Evolutionary conservation across 2,797 vertebrate species (phyloP).

Genomic region (Apodemus agrarius): DNA sequence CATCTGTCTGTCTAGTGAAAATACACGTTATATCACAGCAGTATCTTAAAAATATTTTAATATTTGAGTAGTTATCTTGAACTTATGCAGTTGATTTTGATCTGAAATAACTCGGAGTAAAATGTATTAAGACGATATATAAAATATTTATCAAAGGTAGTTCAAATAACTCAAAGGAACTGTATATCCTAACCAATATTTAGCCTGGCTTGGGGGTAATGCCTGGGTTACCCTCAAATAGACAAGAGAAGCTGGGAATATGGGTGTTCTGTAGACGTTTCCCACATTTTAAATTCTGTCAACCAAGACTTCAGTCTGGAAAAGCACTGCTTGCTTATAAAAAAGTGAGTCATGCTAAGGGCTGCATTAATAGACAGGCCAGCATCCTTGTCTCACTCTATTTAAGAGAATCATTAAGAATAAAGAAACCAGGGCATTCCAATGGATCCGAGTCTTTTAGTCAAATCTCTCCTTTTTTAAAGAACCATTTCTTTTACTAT

Average conservation of each 20-base stretch:
- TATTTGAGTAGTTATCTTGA: slow-evolving; percentile 7
- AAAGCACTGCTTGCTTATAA: slow-evolving; percentile 46
- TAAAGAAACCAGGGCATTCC: background rate
- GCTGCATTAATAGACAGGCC: background rate
- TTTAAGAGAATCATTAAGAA: background rate
- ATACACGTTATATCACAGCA: background rate
- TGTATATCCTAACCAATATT: slow-evolving; percentile 46
- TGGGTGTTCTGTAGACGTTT: background rate
- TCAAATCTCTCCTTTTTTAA: background rate
- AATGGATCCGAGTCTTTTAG: background rate
- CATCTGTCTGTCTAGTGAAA: background rate
- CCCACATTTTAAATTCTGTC: background rate
- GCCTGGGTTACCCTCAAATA: background rate
- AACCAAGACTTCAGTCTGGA: slow-evolving; percentile 20
- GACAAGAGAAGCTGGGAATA: background rate
- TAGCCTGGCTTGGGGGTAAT: background rate
- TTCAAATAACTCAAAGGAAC: slow-evolving; percentile 58
- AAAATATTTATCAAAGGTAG: slow-evolving; percentile 40
- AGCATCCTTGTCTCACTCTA: slow-evolving; percentile 8
- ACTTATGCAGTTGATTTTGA: background rate
- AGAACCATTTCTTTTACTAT: background rate
- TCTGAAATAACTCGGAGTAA: slow-evolving; percentile 46
- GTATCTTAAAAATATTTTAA: slow-evolving; percentile 19
- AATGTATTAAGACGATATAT: slow-evolving; percentile 42
- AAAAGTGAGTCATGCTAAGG: background rate